phyloP scores from a whole-genome alignment of 2,797 vertebrate species.

The Dermochelys coriacea region DNA sequence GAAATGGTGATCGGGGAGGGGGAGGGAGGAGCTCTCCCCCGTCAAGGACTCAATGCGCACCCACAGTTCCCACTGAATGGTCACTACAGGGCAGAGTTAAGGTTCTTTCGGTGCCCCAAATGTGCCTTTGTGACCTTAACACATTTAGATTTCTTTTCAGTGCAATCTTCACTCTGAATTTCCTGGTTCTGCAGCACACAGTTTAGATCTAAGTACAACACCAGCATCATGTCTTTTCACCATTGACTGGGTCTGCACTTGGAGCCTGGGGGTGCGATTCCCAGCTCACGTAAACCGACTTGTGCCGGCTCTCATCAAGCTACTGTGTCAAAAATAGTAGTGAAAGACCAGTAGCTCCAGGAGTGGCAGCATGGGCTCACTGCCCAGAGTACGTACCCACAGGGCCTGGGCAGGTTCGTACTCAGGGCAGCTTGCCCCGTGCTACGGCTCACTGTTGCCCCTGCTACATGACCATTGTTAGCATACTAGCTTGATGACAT shows the following conservation, averaged over 20 bases:
- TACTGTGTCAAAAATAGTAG: not conserved
- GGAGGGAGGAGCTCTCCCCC: not conserved
- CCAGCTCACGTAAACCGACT: not conserved
- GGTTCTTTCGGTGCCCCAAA: conserved; percentile 18
- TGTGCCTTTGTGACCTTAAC: not conserved
- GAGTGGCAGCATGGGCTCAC: not conserved
- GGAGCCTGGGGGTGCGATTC: not conserved
- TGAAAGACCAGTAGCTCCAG: not conserved
- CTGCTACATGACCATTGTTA: not conserved
- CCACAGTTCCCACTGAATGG: not conserved
- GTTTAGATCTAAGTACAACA: conserved; percentile 17
- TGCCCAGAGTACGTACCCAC: too few relatives aligned
- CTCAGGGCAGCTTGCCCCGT: not conserved
- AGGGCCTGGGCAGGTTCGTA: not conserved
- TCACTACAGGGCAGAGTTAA: not conserved
- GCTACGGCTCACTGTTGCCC: not conserved
- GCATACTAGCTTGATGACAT: not conserved
- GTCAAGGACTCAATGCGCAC: not conserved
- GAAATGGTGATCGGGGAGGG: not conserved
- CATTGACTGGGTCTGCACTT: not conserved
- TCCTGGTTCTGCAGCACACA: conserved; percentile 24
- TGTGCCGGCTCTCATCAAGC: not conserved
- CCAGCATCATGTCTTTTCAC: accelerated
- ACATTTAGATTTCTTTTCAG: not conserved
- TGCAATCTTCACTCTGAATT: conserved; percentile 14